These are phyloP conservation scores for Paratrypauchen microcephalus DNA, from an alignment of 2,797 vertebrate species.

Conservation along the genomic window DNA sequence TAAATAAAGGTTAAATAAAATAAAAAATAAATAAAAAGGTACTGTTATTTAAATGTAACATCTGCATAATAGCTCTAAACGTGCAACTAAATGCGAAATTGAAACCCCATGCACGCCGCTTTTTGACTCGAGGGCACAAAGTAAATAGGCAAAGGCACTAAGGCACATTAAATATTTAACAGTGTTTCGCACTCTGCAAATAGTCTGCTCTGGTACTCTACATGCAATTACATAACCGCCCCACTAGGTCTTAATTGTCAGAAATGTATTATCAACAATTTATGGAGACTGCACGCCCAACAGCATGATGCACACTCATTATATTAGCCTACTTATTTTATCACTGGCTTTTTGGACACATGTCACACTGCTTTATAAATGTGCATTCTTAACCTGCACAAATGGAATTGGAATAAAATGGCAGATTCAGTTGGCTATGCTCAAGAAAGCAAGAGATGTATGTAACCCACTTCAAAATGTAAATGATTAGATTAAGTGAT, in stretches of 20 bases:
- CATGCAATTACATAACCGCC: conserved; percentile 52
- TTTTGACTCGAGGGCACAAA: background rate
- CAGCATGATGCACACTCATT: background rate
- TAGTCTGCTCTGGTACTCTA: conserved; percentile 30
- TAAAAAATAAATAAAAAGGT: too few species aligned
- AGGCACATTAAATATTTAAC: conserved; percentile 47
- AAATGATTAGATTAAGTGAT: background rate
- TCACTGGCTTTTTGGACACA: background rate
- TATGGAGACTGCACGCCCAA: conserved; percentile 8
- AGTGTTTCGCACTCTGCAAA: conserved; percentile 32
- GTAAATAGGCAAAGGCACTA: conserved; percentile 11
- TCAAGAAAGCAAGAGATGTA: background rate
- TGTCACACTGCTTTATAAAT: background rate
- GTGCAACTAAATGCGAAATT: background rate
- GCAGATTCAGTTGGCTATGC: background rate
- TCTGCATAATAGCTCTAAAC: background rate
- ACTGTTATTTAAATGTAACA: background rate
- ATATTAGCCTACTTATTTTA: background rate
- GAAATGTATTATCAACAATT: conserved; percentile 43
- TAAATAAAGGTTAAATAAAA: too few species aligned
- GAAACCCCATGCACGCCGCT: background rate
- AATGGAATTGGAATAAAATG: background rate
- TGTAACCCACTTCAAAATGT: background rate
- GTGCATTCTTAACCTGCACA: background rate
- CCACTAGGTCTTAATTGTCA: conserved; percentile 18